Conservation (phyloP, 2,888 invertebrate species). For the Limnephilus auricula region DNA sequence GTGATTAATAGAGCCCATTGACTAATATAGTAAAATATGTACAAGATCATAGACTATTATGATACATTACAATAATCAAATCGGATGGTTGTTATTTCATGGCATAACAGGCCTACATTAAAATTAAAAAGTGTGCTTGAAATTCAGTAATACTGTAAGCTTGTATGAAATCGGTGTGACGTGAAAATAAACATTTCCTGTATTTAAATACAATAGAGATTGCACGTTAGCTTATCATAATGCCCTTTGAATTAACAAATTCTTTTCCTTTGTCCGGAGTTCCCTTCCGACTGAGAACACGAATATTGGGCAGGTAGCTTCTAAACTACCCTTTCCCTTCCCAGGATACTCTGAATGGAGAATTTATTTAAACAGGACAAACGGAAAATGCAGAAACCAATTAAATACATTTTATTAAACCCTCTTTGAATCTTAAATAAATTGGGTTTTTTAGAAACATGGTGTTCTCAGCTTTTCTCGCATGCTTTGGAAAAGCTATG, state of each 20-base stretch:
- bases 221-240: constrained; percentile 35
- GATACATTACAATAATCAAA: too few species aligned
- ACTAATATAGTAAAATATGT: too few species aligned
- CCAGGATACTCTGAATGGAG: background rate
- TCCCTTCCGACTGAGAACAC: constrained; percentile 5
- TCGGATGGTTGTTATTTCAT: too few species aligned
- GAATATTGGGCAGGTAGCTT: constrained; percentile 24
- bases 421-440: background rate
- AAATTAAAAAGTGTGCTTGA: too few species aligned
- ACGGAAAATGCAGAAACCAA: background rate
- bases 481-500: background rate
- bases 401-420: background rate
- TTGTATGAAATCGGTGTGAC: background rate
- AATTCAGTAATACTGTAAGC: background rate
- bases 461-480: background rate
- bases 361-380: background rate
- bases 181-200: constrained; percentile 16
- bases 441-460: background rate
- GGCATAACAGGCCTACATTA: too few species aligned
- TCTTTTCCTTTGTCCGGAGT: constrained; percentile 37
- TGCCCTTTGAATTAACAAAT: constrained; percentile 41
- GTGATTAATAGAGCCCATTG: too few species aligned
- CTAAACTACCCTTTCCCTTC: background rate
- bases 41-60: too few species aligned
- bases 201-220: constrained; percentile 23